phyloP scores from a whole-genome alignment of 2,888 invertebrate species.

The Ectemnius cavifrons region DNA sequence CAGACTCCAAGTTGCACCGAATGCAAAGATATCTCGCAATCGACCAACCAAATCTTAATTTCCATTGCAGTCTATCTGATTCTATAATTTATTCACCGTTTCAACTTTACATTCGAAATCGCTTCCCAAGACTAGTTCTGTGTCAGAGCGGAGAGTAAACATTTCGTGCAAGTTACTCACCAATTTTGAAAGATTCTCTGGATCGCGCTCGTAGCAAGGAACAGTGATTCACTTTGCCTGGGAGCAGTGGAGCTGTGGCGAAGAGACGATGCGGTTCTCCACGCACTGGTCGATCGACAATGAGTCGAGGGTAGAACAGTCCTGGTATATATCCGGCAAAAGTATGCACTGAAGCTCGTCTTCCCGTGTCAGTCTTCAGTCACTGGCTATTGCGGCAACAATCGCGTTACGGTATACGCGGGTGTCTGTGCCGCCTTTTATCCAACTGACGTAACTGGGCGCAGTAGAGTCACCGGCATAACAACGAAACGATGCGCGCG shows the following conservation, averaged over 20 bases:
- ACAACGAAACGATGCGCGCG: slow-evolving; percentile 35
- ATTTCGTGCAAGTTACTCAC: slow-evolving; percentile 63
- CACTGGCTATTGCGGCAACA: slow-evolving; percentile 28
- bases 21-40: slow-evolving; percentile 2
- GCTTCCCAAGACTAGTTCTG: not conserved
- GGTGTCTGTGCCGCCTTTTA: slow-evolving; percentile 40
- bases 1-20: not conserved
- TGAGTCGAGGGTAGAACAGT: slow-evolving; percentile 21
- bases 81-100: not conserved
- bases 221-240: slow-evolving; percentile 72
- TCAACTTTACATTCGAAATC: not conserved
- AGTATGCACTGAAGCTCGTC: slow-evolving; percentile 4
- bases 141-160: not conserved
- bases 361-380: slow-evolving; percentile 32
- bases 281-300: slow-evolving; percentile 29
- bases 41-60: too few species aligned
- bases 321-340: not conserved
- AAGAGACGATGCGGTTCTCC: slow-evolving; percentile 19
- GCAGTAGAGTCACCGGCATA: slow-evolving; percentile 46
- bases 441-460: slow-evolving; percentile 45
- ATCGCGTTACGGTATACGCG: slow-evolving; percentile 16
- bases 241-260: slow-evolving; percentile 3
- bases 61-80: not conserved
- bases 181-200: slow-evolving; percentile 74
- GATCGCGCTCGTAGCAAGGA: slow-evolving; percentile 60